Conservation (phyloP, 2,888 invertebrate genomes). For the Lordiphosa fenestrarum region DNA sequence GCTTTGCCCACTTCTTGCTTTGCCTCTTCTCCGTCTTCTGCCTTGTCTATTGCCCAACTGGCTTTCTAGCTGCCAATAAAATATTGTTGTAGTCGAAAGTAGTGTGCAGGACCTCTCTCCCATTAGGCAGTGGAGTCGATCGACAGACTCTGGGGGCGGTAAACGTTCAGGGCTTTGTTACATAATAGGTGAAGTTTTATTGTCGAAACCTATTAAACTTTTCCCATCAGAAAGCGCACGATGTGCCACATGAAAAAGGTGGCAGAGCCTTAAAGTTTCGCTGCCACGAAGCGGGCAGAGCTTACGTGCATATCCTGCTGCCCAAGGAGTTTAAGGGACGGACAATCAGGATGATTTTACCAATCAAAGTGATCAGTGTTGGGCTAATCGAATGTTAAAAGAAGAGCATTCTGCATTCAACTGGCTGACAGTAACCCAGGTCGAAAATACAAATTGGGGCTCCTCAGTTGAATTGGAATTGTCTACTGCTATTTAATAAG, state of each 20-base stretch:
- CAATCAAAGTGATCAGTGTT: slow-evolving; percentile 34
- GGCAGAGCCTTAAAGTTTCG: slow-evolving; percentile 15
- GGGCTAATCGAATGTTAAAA: slow-evolving; percentile 4
- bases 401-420: too few species aligned
- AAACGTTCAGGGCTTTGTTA: slow-evolving; percentile 67
- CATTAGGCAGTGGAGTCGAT: slow-evolving; percentile 42
- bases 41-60: slow-evolving; percentile 34
- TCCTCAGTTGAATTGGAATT: too few species aligned
- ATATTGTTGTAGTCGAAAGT: slow-evolving; percentile 19
- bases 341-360: slow-evolving; percentile 29
- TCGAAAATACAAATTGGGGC: too few species aligned
- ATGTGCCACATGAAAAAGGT: slow-evolving; percentile 62
- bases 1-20: slow-evolving; percentile 5
- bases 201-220: slow-evolving; percentile 77
- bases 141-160: slow-evolving; percentile 38
- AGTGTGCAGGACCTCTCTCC: slow-evolving; percentile 12
- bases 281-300: not conserved
- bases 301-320: slow-evolving; percentile 15
- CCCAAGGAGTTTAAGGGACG: slow-evolving; percentile 8
- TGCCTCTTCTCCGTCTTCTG: slow-evolving; percentile 2
- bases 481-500: too few species aligned
- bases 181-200: slow-evolving; percentile 75
- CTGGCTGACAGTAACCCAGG: too few species aligned
- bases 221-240: slow-evolving; percentile 70
- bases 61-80: slow-evolving; percentile 55